phyloP scores from a whole-genome alignment of 2,797 vertebrate species.

The Fringilla coelebs region DNA sequence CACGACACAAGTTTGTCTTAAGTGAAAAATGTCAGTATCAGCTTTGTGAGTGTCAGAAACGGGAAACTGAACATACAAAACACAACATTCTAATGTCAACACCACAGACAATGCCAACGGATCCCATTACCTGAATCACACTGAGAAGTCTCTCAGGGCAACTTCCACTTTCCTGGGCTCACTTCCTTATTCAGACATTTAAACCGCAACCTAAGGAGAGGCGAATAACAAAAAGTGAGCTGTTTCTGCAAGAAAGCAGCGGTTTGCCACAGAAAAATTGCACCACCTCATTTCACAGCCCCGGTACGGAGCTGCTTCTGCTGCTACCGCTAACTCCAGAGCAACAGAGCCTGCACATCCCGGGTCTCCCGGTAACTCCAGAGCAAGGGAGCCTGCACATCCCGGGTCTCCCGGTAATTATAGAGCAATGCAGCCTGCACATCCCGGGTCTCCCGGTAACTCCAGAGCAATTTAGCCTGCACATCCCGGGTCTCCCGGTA shows the following conservation, averaged over 20 bases:
- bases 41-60: accelerated
- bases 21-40: accelerated
- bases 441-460: not conserved
- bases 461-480: accelerated
- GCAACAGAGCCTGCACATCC: accelerated
- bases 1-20: accelerated
- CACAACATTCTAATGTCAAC: too few species aligned
- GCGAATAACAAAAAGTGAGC: accelerated
- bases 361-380: not conserved
- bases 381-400: accelerated
- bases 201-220: not conserved
- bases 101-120: not conserved
- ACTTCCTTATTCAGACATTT: slow-evolving; percentile 41
- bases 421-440: accelerated
- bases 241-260: accelerated
- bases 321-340: not conserved
- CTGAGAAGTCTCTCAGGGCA: not conserved
- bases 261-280: not conserved
- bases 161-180: not conserved
- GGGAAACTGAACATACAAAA: accelerated
- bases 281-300: accelerated
- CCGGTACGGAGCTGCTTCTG: accelerated
- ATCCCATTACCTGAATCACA: not conserved
- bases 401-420: not conserved
- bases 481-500: not conserved